These are phyloP conservation scores for Austrofundulus limnaeus DNA, from an alignment of 2,113 vertebrate genomes.

Conservation along the genomic window DNA sequence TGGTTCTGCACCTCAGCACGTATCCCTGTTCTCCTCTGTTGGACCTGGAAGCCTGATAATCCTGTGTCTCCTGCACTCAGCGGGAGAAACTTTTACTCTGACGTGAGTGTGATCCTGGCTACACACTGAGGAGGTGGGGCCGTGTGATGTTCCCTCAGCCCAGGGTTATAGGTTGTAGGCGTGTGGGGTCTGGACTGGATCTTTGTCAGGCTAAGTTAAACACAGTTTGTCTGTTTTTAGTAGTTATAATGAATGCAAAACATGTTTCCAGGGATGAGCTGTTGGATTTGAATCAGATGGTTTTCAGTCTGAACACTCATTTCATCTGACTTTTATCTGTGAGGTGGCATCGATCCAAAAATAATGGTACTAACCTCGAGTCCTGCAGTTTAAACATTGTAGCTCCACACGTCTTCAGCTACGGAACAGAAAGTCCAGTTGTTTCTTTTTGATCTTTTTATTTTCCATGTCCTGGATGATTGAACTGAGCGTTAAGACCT, in stretches of 20 bases:
- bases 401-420: no score
- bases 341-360: no score
- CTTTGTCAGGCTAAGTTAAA: constrained; percentile 14
- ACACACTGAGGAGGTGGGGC: neutral
- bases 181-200: constrained; percentile 17
- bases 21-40: constrained; percentile 50
- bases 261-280: constrained; percentile 10
- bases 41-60: constrained; percentile 36
- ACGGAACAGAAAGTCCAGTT: no score
- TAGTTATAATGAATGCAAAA: constrained; percentile 1
- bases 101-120: constrained; percentile 1
- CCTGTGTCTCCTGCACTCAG: constrained; percentile 28
- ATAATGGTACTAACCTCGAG: no score
- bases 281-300: neutral
- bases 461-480: no score
- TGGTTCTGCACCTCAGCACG: constrained; percentile 42
- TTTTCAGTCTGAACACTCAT: no score
- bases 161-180: neutral
- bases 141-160: neutral
- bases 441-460: no score
- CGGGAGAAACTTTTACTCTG: constrained; percentile 20
- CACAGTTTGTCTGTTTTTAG: constrained; percentile 10
- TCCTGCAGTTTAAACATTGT: no score
- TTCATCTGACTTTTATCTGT: no score
- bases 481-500: no score